Evolutionary conservation across 30 jellyfish, hydroid and myxozoan species (phyloP), one percentile per base, ranked within the genome.

Genomic region (Hydractinia echinata): DNA sequence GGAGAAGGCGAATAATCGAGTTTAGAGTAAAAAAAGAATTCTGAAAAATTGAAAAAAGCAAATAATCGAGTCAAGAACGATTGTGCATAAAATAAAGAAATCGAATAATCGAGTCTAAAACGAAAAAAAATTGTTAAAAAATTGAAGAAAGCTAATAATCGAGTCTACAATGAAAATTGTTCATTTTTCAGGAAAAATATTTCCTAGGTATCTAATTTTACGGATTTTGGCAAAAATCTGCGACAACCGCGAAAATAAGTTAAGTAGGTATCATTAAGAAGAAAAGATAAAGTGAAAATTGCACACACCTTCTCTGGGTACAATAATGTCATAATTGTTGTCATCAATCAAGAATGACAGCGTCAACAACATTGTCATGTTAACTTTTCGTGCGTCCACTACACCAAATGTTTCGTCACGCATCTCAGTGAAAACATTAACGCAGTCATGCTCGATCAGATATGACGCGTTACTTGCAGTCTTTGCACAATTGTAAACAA

Each of bases 311-410:
- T 71, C 81, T 72, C 94, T 87, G 61, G 94, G 88, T 11, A 88
- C 54, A 61, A 89, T 84, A 60, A 81, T 7, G 8, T 89, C 95
- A 72, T 89, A 81, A 61, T 80, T 89, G 71, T 89, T 85, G 73
- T 89, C 95, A 81, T 89, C 97, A 54, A 85, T 67, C 18, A 89
- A 81, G 73, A 81, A 85, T 7, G 97, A 89, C 19, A 89, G 86
- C 4, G 93, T 83, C 93, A 89, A 61, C 77, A 89, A 53, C 5
- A 84, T 69, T 44, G 95, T 87, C 44, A 84, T 89, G 66, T 86
- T 86, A 48, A 86, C 93, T 50, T 91, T 80, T 86, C 84, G 90
- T 51, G 95, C 97, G 56, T 88, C 95, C 67, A 84, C 85, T 78
- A 44, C 66, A n/a, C 81, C 95, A 4, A 77, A 5, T 5, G 97